These are phyloP conservation scores for Drosophila repletoides DNA, from an alignment of 1,140 invertebrate species.

Conservation along the genomic window DNA sequence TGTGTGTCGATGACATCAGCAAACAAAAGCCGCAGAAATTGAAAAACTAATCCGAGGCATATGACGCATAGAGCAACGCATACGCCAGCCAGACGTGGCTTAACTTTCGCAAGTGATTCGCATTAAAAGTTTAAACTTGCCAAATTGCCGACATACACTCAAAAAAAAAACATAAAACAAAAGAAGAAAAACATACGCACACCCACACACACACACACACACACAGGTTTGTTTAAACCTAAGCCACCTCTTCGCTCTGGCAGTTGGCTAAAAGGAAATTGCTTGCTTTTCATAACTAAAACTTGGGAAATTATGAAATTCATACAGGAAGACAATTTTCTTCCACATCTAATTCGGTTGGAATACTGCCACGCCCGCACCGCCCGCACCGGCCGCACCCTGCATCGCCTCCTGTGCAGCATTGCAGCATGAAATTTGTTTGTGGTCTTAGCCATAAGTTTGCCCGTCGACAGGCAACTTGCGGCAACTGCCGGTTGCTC, in stretches of 20 bases:
- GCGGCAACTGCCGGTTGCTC: conserved; percentile 42
- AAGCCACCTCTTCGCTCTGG: conserved; percentile 1
- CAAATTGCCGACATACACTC: conserved; percentile 43
- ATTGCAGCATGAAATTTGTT: conserved; percentile 75
- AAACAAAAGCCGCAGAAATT: conserved; percentile 70
- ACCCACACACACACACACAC: conserved; percentile 4
- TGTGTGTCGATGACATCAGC: conserved; percentile 78
- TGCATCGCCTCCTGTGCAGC: conserved; percentile 18
- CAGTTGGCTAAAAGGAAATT: conserved; percentile 62
- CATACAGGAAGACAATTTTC: conserved; percentile 82
- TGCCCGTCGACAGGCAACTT: conserved; percentile 77
- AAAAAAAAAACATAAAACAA: no score
- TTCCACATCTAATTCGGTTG: conserved; percentile 75
- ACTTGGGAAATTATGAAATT: conserved; percentile 82
- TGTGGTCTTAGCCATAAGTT: conserved; percentile 79
- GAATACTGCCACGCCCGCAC: not conserved
- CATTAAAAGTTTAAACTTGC: conserved; percentile 72
- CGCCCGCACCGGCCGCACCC: not conserved
- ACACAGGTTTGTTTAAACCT: conserved; percentile 14
- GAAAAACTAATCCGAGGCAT: conserved; percentile 64
- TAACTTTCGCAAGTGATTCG: conserved; percentile 59
- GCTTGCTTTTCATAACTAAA: conserved; percentile 79
- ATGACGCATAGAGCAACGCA: conserved; percentile 38
- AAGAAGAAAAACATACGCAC: conserved; percentile 16
- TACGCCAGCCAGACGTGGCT: conserved; percentile 18